These are phyloP conservation scores for Parauchenoglanis ngamensis DNA, from an alignment of 2,797 vertebrate genomes.

Conservation along the genomic window DNA sequence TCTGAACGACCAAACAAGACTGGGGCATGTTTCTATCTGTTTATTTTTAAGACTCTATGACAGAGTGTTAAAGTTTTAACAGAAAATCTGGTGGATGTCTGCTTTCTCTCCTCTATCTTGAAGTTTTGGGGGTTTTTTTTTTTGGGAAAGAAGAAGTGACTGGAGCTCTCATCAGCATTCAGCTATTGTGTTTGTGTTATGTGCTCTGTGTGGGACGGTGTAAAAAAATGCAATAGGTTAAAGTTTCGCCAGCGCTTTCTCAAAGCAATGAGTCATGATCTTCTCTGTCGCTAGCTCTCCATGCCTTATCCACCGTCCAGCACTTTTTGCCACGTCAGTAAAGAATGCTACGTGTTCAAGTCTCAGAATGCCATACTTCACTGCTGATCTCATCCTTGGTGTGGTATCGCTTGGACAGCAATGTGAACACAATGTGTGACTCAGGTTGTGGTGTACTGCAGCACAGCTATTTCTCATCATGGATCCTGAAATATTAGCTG, in stretches of 20 bases:
- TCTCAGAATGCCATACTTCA: conserved; percentile 22
- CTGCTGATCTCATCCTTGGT: conserved; percentile 33
- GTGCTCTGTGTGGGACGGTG: conserved; percentile 33
- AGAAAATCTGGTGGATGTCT: not conserved
- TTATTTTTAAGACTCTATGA: conserved; percentile 29
- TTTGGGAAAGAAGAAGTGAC: conserved; percentile 5
- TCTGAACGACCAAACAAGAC: conserved; percentile 56
- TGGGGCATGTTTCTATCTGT: conserved; percentile 45
- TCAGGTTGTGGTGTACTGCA: conserved; percentile 17
- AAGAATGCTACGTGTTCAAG: conserved; percentile 21
- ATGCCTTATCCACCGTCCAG: conserved; percentile 24
- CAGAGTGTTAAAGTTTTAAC: not conserved
- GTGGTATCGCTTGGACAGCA: conserved; percentile 11
- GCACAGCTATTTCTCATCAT: conserved; percentile 29
- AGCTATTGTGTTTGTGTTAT: conserved; percentile 31
- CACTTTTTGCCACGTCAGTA: conserved; percentile 32
- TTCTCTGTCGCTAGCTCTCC: not conserved
- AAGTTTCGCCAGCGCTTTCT: conserved; percentile 42
- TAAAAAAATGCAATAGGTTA: conserved; percentile 32
- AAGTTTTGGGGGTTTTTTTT: conserved; percentile 29
- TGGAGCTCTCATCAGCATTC: not conserved
- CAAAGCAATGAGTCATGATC: conserved; percentile 63
- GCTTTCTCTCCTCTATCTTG: conserved; percentile 12
- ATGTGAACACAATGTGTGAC: conserved; percentile 9
- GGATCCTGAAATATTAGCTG: conserved; percentile 31